phyloP scores from a whole-genome alignment of 2,888 invertebrate species.

The Rhagonycha fulva region DNA sequence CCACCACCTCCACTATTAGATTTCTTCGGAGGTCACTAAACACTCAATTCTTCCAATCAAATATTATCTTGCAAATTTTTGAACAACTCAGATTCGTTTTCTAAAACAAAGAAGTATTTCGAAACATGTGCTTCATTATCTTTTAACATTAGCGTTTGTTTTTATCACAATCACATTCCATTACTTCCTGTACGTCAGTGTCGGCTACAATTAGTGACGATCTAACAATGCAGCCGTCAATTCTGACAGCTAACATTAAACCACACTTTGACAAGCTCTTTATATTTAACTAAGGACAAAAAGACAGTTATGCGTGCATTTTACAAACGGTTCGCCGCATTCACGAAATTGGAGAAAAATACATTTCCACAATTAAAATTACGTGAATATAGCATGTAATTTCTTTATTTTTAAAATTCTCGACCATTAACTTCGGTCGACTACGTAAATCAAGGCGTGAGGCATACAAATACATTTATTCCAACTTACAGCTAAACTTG shows the following conservation, averaged over 20 bases:
- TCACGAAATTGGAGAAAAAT: not conserved
- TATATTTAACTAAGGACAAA: constrained; percentile 35
- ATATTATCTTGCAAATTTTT: not conserved
- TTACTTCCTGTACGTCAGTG: constrained; percentile 20
- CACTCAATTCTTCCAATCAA: not conserved
- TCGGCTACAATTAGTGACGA: constrained; percentile 27
- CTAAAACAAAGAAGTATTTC: not conserved
- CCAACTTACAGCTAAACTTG: constrained; percentile 38
- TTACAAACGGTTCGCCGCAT: constrained; percentile 5
- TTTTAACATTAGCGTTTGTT: constrained; percentile 8
- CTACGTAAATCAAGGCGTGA: constrained; percentile 24
- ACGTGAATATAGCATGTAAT: not conserved
- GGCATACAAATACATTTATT: constrained; percentile 39
- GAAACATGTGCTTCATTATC: not conserved
- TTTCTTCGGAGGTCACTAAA: constrained; percentile 22
- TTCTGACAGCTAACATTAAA: constrained; percentile 37
- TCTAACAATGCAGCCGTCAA: constrained; percentile 37
- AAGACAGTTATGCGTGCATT: constrained; percentile 29
- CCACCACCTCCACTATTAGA: constrained; percentile 30
- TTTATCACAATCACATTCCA: constrained; percentile 18
- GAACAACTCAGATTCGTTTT: not conserved
- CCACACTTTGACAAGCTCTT: constrained; percentile 32
- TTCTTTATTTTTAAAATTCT: not conserved
- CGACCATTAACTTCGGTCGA: not conserved
- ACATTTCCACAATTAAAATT: not conserved